Conservation (phyloP, 2,888 invertebrate species). For the Danaus chrysippus region DNA sequence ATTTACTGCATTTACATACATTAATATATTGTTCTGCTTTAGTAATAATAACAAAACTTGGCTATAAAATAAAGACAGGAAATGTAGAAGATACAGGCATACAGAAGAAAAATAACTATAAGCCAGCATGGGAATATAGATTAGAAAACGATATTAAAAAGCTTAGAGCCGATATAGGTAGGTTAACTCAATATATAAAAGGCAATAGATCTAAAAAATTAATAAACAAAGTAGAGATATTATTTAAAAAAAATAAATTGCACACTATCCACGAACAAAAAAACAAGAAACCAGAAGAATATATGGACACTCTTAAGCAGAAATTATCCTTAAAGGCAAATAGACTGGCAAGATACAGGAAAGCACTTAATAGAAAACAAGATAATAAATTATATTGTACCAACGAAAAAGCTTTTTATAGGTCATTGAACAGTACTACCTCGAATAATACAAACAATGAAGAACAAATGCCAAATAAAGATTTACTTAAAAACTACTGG, state of each 20-base stretch:
- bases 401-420: too few relatives aligned
- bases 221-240: constrained; percentile 19
- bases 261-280: too few relatives aligned
- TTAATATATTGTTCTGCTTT: constrained; percentile 27
- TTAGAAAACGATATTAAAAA: constrained; percentile 27
- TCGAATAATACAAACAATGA: too few relatives aligned
- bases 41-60: constrained; percentile 19
- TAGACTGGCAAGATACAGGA: too few relatives aligned
- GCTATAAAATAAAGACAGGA: constrained; percentile 19
- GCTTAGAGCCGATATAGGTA: constrained; percentile 28
- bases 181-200: constrained; percentile 29
- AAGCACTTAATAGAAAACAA: too few relatives aligned
- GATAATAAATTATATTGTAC: too few relatives aligned
- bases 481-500: too few relatives aligned
- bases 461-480: too few relatives aligned
- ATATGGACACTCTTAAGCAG: too few relatives aligned
- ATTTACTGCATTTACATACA: constrained; percentile 19
- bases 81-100: background rate
- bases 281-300: too few relatives aligned
- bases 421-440: too few relatives aligned
- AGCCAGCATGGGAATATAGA: constrained; percentile 28
- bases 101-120: background rate
- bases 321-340: too few relatives aligned
- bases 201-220: constrained; percentile 29
- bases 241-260: constrained; percentile 22